Base-by-base conservation (phyloP, 2,888 invertebrate genomes). In the Hemaris fuciformis region DNA sequence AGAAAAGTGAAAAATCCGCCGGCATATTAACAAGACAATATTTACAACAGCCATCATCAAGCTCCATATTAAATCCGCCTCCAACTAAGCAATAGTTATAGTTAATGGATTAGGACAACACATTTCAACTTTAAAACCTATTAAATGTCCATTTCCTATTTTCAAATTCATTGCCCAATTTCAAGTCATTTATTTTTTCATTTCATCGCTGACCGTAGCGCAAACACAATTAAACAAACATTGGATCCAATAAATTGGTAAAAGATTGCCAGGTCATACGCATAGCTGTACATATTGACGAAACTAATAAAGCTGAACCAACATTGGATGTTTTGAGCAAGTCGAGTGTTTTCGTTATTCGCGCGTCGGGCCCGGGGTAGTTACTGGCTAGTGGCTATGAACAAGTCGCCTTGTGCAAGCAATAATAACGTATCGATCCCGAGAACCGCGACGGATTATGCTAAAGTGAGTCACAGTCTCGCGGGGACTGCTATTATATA, bases 231-330 rank as follows among this genome's bases (percentile, higher is more conserved):
- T 13, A 7, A 45, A n/a, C n/a, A 27, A 53, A 53, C 27, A 31
- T 31, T 53, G 18, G 27, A 53, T 53, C 53, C 53, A 53, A 53
- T 31, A 53, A 18, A 23, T 18, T 31, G 18, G 7, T 10, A 8
- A 18, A 27, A 48, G 48, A 48, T 27, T 2, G 27, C n/a, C 20
- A 20, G 15, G n/a, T 7, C 27, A 15, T 27, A 8, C 43, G 3
- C 3, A 15, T 23, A 23, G 23, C 10, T 27, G 18, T 31, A n/a
- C n/a, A 38, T 38, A 53, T 31, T 27, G 31, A 53, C 18, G 31
- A 53, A 53, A 53, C 53, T 53, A 53, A 53, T 53, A 53, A 53
- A 53, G 53, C 53, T 53, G 53, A 53, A 53, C 27, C 27, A 53
- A 53, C 53, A 31, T 18, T 53, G 53, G 53, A 10, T 27, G 53